phyloP scores from a whole-genome alignment of 2,797 vertebrate species.

The Anabas testudineus region DNA sequence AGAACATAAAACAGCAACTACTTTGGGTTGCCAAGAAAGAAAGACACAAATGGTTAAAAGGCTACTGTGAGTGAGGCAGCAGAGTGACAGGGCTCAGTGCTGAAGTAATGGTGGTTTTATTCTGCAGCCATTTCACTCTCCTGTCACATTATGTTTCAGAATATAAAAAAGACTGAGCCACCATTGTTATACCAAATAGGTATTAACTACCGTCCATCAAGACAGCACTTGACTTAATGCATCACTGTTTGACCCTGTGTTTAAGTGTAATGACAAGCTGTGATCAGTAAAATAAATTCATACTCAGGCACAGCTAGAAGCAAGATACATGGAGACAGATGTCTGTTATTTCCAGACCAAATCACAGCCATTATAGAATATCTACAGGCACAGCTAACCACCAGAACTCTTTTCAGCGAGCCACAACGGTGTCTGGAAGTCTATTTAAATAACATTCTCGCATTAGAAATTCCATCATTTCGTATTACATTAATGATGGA shows the following conservation, averaged over 20 bases:
- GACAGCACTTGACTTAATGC: conserved; percentile 35
- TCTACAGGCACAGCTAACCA: background rate
- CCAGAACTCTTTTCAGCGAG: conserved; percentile 3
- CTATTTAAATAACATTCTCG: conserved; percentile 25
- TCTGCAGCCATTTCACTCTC: background rate
- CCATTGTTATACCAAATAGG: conserved; percentile 13
- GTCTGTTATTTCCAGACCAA: conserved; percentile 13
- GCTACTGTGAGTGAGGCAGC: background rate
- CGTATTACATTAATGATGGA: conserved; percentile 36
- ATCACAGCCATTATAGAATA: background rate
- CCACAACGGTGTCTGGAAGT: background rate
- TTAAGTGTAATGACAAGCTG: conserved; percentile 16
- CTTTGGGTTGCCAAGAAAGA: background rate
- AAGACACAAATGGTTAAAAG: conserved; percentile 2
- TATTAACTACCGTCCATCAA: conserved; percentile 22
- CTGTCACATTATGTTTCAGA: conserved; percentile 12
- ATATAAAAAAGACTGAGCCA: conserved; percentile 10
- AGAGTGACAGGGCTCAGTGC: conserved; percentile 2
- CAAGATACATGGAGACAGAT: background rate
- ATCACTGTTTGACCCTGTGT: conserved; percentile 1
- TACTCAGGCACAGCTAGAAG: background rate
- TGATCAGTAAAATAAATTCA: conserved; percentile 4
- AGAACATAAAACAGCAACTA: background rate
- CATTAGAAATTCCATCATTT: conserved; percentile 37
- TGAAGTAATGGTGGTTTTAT: conserved; percentile 22